Base-by-base conservation (phyloP, 2,797 vertebrate species). In the Micropoecilia bifurca region DNA sequence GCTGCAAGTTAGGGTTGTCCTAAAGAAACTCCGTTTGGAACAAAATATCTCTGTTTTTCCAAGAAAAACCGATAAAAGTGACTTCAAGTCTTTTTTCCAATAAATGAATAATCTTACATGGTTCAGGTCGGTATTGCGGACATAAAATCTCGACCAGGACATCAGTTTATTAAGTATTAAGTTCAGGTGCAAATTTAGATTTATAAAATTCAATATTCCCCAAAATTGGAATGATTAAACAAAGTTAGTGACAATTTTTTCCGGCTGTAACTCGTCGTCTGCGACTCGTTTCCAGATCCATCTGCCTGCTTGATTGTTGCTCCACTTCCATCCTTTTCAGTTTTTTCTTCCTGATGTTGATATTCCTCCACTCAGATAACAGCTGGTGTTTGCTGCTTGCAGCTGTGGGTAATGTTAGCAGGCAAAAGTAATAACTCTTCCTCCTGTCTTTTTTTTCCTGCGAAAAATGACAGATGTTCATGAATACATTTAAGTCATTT, bases 361-460 rank as follows among this genome's bases (percentile, higher is more conserved):
- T 68, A 36, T 72, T 39, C 74, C 71, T 45, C 25, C 0, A 30
- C 36, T 77, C 48, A 28, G 30, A 76, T 63, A 91, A 83, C 90
- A 88, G 80, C 80, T 89, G 86, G 82, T 82, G 47, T 45, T 57
- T 39, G 20, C 76, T 66, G 80, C 69, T 76, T 79, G 48, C 76
- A 80, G 81, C 76, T 81, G 76, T 59, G 72, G 13, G 14, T 75
- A 61, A 73, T 72, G 8, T 22, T 74, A 80, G 61, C 68, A 83
- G 81, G 14, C 39, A n/a, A 72, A 39, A 74, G 36, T 71, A 45
- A 84, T 85, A 61, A 33, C 59, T 81, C 55, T 72, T 55, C 25
- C 81, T 82, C 55, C 79, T 80, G 78, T 74, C 72, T 76, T 77
- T 3, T 82, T 81, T 76, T 74, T 41, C 41, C 41, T 63, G 36